phyloP scores from a whole-genome alignment of 2,888 invertebrate species.

The Stenoptilia bipunctidactyla region DNA sequence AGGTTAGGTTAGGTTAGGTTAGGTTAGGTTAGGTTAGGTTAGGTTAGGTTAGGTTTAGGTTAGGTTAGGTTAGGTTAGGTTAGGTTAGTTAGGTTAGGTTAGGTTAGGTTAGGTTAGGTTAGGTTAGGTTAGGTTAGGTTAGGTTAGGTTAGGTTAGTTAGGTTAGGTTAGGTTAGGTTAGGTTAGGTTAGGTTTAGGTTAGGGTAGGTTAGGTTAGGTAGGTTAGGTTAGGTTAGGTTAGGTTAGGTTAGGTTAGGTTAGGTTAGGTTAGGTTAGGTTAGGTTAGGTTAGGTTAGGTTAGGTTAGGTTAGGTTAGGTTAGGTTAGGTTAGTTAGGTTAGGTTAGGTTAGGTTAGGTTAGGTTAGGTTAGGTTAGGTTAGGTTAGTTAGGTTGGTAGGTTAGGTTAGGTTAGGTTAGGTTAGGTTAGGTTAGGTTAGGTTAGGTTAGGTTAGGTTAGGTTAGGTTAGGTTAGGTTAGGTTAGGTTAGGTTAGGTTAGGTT shows the following conservation, averaged over 20 bases:
- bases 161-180: no score
- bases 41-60: constrained; percentile 16
- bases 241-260: constrained; percentile 16
- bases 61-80: constrained; percentile 14
- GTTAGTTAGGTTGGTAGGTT: neutral
- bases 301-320: neutral
- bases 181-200: constrained; percentile 7
- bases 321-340: no score
- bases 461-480: constrained; percentile 17
- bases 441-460: constrained; percentile 16
- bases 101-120: constrained; percentile 6
- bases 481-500: constrained; percentile 19
- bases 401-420: constrained; percentile 12
- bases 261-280: constrained; percentile 14
- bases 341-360: no score
- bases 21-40: constrained; percentile 16
- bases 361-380: no score
- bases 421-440: constrained; percentile 14
- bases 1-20: constrained; percentile 10
- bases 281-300: neutral
- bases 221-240: constrained; percentile 9
- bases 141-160: no score
- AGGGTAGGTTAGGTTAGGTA: constrained; percentile 14
- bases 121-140: constrained; percentile 10
- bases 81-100: constrained; percentile 3